These are phyloP conservation scores for Imbricaverruca yamaguchii DNA, from an alignment of 2,888 invertebrate species.

Conservation along the genomic window DNA sequence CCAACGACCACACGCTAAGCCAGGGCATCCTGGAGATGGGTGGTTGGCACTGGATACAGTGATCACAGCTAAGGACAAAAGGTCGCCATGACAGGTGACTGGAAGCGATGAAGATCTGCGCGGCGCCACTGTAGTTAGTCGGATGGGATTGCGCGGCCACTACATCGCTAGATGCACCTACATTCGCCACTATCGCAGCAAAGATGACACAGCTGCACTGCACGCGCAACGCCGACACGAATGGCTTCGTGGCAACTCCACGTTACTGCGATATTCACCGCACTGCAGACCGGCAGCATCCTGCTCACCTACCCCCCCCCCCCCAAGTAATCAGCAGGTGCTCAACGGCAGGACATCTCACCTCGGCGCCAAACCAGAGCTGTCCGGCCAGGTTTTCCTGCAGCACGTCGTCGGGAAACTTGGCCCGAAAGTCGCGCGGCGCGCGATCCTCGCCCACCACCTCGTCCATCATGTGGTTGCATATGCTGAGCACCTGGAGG, in stretches of 20 bases:
- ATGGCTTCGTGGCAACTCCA: neutral
- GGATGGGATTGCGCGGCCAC: too few relatives aligned
- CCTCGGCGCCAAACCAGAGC: constrained; percentile 99
- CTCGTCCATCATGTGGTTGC: constrained; percentile 92
- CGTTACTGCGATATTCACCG: neutral
- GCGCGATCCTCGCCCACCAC: constrained; percentile 71
- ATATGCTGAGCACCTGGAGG: constrained; percentile 74
- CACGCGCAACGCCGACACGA: neutral
- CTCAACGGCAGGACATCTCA: constrained; percentile 38
- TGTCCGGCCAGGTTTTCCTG: constrained; percentile 97
- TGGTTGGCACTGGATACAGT: too few relatives aligned
- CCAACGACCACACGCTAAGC: too few relatives aligned
- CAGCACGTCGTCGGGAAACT: constrained; percentile 97
- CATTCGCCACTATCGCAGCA: neutral
- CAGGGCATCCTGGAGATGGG: too few relatives aligned
- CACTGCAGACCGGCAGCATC: neutral
- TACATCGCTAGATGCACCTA: too few relatives aligned
- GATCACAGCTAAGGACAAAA: too few relatives aligned
- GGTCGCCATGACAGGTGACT: too few relatives aligned
- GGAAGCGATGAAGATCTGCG: too few relatives aligned
- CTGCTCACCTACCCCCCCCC: too few relatives aligned
- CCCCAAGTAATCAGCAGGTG: too few relatives aligned
- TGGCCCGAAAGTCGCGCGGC: constrained; percentile 89
- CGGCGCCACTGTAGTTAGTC: too few relatives aligned
- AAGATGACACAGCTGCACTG: neutral